phyloP scores from a whole-genome alignment of 2,797 vertebrate species.

The Anolis apletophallus region DNA sequence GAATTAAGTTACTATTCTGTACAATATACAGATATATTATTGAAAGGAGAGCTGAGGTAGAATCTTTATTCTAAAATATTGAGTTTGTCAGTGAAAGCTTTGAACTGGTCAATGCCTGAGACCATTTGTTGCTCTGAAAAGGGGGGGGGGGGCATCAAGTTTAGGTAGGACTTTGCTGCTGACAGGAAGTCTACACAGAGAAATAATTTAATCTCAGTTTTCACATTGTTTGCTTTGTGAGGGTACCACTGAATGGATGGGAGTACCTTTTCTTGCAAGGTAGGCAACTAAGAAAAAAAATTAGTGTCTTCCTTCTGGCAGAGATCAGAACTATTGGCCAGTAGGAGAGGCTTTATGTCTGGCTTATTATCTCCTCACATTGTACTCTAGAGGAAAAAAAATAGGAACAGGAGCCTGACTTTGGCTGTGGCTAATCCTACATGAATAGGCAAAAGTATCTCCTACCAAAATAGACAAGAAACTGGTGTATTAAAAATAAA shows the following conservation, averaged over 20 bases:
- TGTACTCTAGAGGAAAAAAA: neutral
- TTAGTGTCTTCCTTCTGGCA: neutral
- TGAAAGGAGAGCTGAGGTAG: neutral
- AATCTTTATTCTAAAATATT: neutral
- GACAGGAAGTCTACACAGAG: neutral
- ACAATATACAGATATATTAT: neutral
- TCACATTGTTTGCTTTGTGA: neutral
- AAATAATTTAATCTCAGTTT: neutral
- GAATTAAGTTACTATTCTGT: neutral
- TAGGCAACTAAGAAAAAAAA: neutral
- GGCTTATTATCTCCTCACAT: neutral
- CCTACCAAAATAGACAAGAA: neutral
- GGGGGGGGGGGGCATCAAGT: neutral
- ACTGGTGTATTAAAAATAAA: neutral
- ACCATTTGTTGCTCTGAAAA: neutral
- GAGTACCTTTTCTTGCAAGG: neutral
- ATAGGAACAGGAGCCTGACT: neutral
- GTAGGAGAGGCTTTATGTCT: neutral
- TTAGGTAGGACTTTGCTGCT: neutral
- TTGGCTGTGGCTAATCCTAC: neutral
- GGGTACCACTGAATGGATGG: neutral
- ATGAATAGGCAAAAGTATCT: neutral
- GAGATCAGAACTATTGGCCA: neutral
- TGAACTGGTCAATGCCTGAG: neutral
- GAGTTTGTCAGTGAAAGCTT: neutral